A percentile compares a stretch with the other conserved stretches of the same genome.
Conservation (phyloP, 2,888 invertebrate species). For the Pteria penguin region DNA sequence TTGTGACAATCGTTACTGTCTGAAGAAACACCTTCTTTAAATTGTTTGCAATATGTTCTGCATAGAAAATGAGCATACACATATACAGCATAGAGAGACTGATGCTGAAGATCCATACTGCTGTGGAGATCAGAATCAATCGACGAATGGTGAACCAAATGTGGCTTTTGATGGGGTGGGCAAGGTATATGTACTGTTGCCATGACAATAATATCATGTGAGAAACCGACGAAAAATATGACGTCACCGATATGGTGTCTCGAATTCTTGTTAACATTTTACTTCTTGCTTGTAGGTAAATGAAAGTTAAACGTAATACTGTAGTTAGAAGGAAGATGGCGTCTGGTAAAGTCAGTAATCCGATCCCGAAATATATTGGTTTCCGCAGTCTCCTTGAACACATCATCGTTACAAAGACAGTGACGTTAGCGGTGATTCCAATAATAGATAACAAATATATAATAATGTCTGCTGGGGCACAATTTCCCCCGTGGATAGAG, state of each 20-base stretch:
- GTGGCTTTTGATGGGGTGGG: slow-evolving; percentile 19
- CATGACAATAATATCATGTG: slow-evolving; percentile 27
- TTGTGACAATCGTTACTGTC: slow-evolving; percentile 5
- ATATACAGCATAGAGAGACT: slow-evolving; percentile 5
- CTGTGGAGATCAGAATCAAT: slow-evolving; percentile 2
- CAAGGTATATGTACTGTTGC: slow-evolving; percentile 20
- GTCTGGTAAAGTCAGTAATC: slow-evolving; percentile 15
- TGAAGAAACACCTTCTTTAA: neutral
- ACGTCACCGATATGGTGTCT: neutral
- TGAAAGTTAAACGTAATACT: neutral
- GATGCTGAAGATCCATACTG: slow-evolving; percentile 12
- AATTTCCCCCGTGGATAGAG: too few relatives aligned
- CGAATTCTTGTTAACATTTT: neutral
- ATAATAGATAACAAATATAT: neutral
- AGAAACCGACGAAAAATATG: slow-evolving; percentile 14
- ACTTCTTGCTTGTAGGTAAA: neutral
- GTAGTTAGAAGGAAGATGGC: slow-evolving; percentile 7
- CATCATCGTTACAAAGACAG: neutral
- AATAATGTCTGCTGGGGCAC: neutral
- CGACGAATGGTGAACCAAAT: slow-evolving; percentile 21
- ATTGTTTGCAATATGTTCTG: neutral
- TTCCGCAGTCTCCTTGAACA: neutral
- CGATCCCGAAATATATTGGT: slow-evolving; percentile 24
- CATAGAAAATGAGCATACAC: slow-evolving; percentile 1
- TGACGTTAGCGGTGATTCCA: neutral